Evolutionary conservation across 2,797 vertebrate genomes (phyloP).

Genomic region (Lateolabrax maculatus): DNA sequence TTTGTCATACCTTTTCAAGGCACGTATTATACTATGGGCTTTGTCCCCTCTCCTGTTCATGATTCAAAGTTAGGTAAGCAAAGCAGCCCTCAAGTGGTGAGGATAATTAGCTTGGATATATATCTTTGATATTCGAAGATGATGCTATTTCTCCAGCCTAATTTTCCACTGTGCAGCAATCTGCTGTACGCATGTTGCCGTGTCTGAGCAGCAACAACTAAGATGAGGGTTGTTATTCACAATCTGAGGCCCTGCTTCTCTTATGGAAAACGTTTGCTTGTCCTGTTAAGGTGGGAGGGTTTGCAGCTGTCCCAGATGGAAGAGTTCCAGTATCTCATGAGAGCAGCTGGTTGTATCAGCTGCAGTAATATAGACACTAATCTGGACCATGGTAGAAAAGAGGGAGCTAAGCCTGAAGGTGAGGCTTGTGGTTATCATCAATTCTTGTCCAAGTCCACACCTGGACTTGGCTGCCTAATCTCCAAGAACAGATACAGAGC

Average conservation of each 20-base stretch:
- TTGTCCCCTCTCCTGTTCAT: background rate
- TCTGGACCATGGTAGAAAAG: background rate
- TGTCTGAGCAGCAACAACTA: constrained; percentile 1
- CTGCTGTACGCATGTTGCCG: background rate
- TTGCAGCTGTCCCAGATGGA: background rate
- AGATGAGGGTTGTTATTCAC: background rate
- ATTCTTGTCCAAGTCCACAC: background rate
- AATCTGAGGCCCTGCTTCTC: background rate
- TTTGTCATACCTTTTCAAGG: background rate
- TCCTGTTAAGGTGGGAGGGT: background rate
- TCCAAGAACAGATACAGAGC: background rate
- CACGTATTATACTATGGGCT: background rate
- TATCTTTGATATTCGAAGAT: background rate
- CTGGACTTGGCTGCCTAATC: background rate
- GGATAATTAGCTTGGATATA: background rate
- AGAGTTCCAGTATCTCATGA: background rate
- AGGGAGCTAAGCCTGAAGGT: background rate
- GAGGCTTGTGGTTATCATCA: background rate
- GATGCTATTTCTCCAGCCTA: background rate
- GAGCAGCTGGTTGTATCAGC: constrained; percentile 13
- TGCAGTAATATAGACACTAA: background rate
- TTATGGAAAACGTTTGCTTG: background rate
- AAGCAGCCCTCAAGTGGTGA: background rate
- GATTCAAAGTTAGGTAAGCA: background rate
- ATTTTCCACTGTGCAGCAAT: constrained; percentile 8